Percentiles rank a stretch among this genome's conserved stretches.
Conservation (phyloP, 2,113 vertebrate genomes). For the Oryzias melastigma region DNA sequence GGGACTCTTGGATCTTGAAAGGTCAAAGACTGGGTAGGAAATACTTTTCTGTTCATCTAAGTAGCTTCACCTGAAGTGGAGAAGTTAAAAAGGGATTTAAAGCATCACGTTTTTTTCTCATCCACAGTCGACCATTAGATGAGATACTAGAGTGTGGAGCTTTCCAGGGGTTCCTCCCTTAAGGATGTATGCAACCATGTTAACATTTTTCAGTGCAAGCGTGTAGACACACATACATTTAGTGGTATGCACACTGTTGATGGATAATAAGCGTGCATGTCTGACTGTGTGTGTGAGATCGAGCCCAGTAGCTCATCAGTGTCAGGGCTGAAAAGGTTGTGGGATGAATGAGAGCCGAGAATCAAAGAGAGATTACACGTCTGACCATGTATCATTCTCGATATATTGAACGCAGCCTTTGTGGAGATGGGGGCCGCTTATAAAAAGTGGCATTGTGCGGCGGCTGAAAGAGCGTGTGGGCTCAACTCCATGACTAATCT, state of each 20-base stretch:
- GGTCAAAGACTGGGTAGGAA: too few species aligned
- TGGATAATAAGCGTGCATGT: conserved; percentile 20
- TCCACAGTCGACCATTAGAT: too few species aligned
- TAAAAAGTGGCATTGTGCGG: conserved; percentile 99
- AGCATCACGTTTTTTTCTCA: too few species aligned
- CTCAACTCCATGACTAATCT: conserved; percentile 99
- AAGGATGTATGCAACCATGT: conserved; percentile 1
- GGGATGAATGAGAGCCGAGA: conserved; percentile 96
- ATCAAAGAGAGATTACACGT: conserved; percentile 99
- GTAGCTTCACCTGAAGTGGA: too few species aligned
- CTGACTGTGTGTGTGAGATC: conserved; percentile 24
- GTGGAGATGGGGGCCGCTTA: conserved; percentile 96
- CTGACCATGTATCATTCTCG: conserved; percentile 99
- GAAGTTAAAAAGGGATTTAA: too few species aligned
- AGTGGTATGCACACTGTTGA: conserved; percentile 25
- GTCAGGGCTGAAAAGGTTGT: conserved; percentile 96
- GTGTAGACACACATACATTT: conserved; percentile 38
- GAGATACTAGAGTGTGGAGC: too few species aligned
- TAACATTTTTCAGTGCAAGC: conserved; percentile 13
- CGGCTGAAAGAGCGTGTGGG: conserved; percentile 95
- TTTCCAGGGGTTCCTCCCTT: too few species aligned
- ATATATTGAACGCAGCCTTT: conserved; percentile 99
- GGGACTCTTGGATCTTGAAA: too few species aligned
- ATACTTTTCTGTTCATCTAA: too few species aligned
- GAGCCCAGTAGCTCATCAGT: conserved; percentile 96